Evolutionary conservation across 2,888 invertebrate genomes (phyloP).

Genomic region (Meghimatium bilineatum): DNA sequence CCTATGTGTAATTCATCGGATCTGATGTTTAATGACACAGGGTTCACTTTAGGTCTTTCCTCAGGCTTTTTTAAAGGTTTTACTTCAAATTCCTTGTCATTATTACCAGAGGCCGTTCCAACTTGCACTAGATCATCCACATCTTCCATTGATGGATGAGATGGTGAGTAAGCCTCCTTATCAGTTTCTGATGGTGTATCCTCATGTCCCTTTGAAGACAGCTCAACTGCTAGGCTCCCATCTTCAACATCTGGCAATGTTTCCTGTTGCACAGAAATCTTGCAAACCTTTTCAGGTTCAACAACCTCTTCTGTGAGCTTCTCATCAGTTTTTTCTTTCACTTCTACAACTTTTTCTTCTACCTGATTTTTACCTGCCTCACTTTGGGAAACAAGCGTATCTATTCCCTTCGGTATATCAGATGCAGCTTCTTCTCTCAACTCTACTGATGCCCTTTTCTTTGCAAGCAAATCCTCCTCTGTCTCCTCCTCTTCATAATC

Average conservation of each 20-base stretch:
- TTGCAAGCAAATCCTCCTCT: neutral
- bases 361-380: neutral
- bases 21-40: neutral
- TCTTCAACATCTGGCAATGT: neutral
- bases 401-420: neutral
- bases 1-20: neutral
- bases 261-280: neutral
- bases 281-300: neutral
- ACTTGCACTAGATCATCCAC: neutral
- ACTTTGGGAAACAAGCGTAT: neutral
- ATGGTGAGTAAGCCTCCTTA: constrained; percentile 42
- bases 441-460: neutral
- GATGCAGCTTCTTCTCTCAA: neutral
- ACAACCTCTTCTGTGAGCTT: neutral
- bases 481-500: constrained; percentile 31
- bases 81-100: neutral
- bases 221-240: neutral
- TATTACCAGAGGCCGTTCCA: neutral
- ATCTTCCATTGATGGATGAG: constrained; percentile 45
- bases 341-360: neutral
- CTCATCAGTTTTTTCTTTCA: neutral
- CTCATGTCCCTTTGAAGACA: neutral
- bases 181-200: neutral
- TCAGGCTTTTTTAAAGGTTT: neutral
- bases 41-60: neutral